phyloP scores from a whole-genome alignment of 2,113 vertebrate genomes.

The Callorhinus ursinus region DNA sequence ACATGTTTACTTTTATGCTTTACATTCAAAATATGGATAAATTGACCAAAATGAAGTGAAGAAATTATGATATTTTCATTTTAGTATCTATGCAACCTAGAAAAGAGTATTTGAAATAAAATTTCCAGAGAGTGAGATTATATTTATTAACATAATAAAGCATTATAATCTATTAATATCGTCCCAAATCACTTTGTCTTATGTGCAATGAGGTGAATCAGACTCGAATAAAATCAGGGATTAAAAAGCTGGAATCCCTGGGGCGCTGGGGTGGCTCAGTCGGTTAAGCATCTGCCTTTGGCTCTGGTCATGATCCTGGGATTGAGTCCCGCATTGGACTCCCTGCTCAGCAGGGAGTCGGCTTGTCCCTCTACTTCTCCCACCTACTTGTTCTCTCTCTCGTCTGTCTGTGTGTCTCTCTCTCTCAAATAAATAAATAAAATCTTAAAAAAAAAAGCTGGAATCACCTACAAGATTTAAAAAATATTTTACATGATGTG shows the following conservation, averaged over 20 bases:
- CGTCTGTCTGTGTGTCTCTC: no score
- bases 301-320: no score
- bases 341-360: no score
- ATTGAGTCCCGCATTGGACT: no score
- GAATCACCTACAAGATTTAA: neutral
- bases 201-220: neutral
- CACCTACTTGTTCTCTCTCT: no score
- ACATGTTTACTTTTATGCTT: neutral
- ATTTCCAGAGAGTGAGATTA: neutral
- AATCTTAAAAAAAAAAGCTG: neutral
- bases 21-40: neutral
- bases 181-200: constrained; percentile 3
- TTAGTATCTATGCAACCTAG: neutral
- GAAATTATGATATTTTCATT: neutral
- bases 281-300: no score
- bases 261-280: no score
- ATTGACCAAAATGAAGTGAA: neutral
- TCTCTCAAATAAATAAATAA: no score
- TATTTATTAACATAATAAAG: neutral
- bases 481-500: neutral
- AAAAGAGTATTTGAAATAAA: neutral
- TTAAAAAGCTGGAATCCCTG: neutral
- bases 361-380: no score
- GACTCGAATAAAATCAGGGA: neutral
- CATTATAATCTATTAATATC: neutral